phyloP scores from a whole-genome alignment of 2,888 invertebrate species.

The Trichogramma evanescens region DNA sequence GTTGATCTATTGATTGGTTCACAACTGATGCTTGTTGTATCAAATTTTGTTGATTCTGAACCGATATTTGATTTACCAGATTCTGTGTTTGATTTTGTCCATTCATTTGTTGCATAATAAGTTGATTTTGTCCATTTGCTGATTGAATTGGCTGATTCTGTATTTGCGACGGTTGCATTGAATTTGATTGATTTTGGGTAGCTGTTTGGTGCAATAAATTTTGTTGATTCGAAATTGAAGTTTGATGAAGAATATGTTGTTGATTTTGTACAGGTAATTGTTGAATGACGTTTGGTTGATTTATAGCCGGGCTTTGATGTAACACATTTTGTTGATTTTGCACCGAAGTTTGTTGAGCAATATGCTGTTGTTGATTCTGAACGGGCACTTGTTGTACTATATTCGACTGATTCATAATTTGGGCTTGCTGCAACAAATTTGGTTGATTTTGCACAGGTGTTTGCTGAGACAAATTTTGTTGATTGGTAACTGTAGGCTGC shows the following conservation, averaged over 20 bases:
- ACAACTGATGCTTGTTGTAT: too few relatives aligned
- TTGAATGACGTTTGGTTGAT: conserved; percentile 30
- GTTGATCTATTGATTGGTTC: too few relatives aligned
- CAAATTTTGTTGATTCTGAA: too few relatives aligned
- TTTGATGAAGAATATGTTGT: conserved; percentile 26
- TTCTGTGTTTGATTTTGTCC: conserved; percentile 1
- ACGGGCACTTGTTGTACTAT: conserved; percentile 21
- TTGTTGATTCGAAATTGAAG: conserved; percentile 27
- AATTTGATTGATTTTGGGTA: conserved; percentile 24
- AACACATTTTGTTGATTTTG: conserved; percentile 36
- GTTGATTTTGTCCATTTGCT: conserved; percentile 11
- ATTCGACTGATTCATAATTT: conserved; percentile 12
- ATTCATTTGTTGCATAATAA: not conserved
- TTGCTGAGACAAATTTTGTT: conserved; percentile 15
- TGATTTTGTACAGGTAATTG: conserved; percentile 30
- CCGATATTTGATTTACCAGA: not conserved
- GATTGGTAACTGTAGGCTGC: conserved; percentile 19
- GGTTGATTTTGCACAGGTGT: conserved; percentile 31
- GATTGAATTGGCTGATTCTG: conserved; percentile 6
- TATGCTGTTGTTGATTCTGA: conserved; percentile 30
- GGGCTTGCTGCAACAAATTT: conserved; percentile 23
- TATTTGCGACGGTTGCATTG: not conserved
- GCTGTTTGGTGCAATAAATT: conserved; percentile 29
- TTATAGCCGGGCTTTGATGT: conserved; percentile 32
- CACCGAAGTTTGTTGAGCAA: conserved; percentile 25